phyloP scores from a whole-genome alignment of 2,888 invertebrate species.

The Lithosia quadra region DNA sequence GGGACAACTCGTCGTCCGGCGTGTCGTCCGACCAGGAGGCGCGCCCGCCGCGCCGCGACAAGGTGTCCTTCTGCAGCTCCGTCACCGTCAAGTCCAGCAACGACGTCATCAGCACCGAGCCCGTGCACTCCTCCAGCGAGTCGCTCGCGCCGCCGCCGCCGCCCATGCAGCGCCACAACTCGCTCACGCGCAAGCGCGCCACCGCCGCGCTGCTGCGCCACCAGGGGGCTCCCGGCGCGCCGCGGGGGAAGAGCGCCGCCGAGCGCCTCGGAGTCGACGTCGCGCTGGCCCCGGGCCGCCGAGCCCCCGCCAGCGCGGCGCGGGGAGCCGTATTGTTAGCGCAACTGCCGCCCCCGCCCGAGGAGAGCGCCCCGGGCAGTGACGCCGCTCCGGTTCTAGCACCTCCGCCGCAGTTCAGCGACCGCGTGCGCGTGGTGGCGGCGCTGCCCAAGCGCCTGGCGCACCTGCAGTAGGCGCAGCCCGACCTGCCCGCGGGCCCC shows the following conservation, averaged over 20 bases:
- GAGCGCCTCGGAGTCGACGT: slow-evolving; percentile 68
- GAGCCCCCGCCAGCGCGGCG: slow-evolving; percentile 86
- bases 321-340: slow-evolving; percentile 83
- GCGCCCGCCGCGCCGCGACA: slow-evolving; percentile 71
- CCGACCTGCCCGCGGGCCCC: slow-evolving; percentile 15
- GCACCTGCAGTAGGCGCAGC: slow-evolving; percentile 70
- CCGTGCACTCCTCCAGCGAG: slow-evolving; percentile 83
- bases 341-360: slow-evolving; percentile 95
- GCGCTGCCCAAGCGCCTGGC: slow-evolving; percentile 92
- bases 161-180: slow-evolving; percentile 88
- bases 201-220: slow-evolving; percentile 86
- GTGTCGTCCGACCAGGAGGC: slow-evolving; percentile 94
- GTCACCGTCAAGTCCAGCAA: slow-evolving; percentile 84
- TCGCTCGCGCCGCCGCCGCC: slow-evolving; percentile 74
- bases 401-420: slow-evolving; percentile 97
- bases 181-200: slow-evolving; percentile 87
- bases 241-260: slow-evolving; percentile 79
- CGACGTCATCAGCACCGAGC: slow-evolving; percentile 85
- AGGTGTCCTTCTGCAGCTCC: slow-evolving; percentile 83
- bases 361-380: slow-evolving; percentile 86
- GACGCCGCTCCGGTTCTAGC: slow-evolving; percentile 85
- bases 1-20: slow-evolving; percentile 95
- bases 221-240: slow-evolving; percentile 56
- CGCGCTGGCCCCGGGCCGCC: slow-evolving; percentile 86
- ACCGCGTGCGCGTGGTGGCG: slow-evolving; percentile 94